phyloP scores from a whole-genome alignment of 2,113 vertebrate species.

The Promerops cafer region DNA sequence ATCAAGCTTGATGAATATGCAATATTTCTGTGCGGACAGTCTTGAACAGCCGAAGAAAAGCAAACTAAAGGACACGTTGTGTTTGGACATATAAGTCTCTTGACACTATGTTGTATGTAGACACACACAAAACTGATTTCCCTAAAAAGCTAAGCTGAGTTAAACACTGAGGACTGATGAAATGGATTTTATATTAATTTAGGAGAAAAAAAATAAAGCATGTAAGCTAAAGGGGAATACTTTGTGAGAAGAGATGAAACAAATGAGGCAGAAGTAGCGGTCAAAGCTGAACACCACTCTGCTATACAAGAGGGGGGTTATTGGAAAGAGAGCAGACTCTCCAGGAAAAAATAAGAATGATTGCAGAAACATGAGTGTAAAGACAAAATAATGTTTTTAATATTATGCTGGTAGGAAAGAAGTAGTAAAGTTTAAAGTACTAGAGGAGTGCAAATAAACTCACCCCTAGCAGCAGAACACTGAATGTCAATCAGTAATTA shows the following conservation, averaged over 20 bases:
- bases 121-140: background rate
- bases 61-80: slow-evolving; percentile 21
- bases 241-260: background rate
- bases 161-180: background rate
- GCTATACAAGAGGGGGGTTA: background rate
- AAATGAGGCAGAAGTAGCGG: background rate
- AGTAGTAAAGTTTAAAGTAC: background rate
- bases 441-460: background rate
- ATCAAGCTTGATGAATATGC: background rate
- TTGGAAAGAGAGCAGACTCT: background rate
- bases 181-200: slow-evolving; percentile 9
- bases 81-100: background rate
- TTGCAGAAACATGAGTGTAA: background rate
- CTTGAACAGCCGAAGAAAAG: slow-evolving; percentile 10
- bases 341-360: background rate
- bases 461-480: background rate
- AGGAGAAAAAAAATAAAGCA: background rate
- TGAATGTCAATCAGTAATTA: background rate
- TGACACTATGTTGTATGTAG: background rate
- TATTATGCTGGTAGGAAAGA: background rate
- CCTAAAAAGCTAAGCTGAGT: background rate
- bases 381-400: background rate
- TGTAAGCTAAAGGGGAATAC: background rate
- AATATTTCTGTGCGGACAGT: slow-evolving; percentile 25
- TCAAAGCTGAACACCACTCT: background rate